A percentile compares a stretch with the other conserved stretches of the same genome.
These are phyloP conservation scores for Rhegmatorhina hoffmannsi DNA, from an alignment of 2,113 vertebrate species.

Conservation along the genomic window DNA sequence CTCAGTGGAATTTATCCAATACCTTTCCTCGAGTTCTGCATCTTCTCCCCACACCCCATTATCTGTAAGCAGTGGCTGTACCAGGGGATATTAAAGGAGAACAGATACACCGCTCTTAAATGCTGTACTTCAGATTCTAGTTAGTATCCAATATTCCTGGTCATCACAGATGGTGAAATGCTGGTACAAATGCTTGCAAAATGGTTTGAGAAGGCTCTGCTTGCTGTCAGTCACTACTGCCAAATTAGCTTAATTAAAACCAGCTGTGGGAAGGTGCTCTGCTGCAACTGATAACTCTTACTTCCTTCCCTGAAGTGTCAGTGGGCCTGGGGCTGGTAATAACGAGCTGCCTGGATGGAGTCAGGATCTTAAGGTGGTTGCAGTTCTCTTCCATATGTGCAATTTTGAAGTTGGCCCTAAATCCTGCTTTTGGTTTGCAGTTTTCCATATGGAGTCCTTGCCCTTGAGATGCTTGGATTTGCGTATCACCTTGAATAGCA, in stretches of 20 bases:
- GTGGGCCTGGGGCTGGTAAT: constrained; percentile 14
- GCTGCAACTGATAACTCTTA: constrained; percentile 20
- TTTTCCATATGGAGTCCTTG: constrained; percentile 46
- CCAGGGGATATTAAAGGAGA: neutral
- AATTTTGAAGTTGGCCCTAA: constrained; percentile 48
- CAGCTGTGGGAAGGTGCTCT: constrained; percentile 21
- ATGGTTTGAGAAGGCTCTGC: neutral
- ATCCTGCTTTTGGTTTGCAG: neutral
- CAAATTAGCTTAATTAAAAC: constrained; percentile 39
- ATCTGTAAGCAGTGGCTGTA: neutral
- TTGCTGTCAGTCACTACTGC: neutral
- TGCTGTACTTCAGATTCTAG: neutral
- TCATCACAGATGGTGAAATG: constrained; percentile 15
- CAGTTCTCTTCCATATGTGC: constrained; percentile 36
- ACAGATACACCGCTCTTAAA: neutral
- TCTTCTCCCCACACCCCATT: neutral
- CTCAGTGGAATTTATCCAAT: neutral
- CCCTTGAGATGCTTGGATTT: neutral
- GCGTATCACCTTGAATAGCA: neutral
- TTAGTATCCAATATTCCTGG: neutral
- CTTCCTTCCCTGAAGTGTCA: constrained; percentile 21
- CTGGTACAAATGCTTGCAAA: neutral
- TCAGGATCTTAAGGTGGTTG: constrained; percentile 12
- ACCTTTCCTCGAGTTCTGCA: neutral
- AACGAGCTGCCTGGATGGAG: neutral